Evolutionary conservation across 2,113 vertebrate species (phyloP), one percentile per base, ranked within the genome.

Genomic region (Vireo altiloquus): DNA sequence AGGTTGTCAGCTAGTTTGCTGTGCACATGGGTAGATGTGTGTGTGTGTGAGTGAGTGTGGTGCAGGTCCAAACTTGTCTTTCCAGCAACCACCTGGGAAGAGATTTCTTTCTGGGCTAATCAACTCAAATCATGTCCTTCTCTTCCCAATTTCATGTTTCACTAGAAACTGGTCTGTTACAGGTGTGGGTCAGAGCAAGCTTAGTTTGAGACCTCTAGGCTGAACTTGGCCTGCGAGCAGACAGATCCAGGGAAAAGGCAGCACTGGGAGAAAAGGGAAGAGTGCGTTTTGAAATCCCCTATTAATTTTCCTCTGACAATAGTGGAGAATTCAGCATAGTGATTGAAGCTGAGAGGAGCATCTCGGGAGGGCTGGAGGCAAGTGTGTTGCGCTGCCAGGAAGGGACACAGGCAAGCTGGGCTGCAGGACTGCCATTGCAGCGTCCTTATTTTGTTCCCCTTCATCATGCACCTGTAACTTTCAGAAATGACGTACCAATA

Each of bases 281-380:
- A 54, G 23, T 4, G 1, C 9, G 18, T 40, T 90, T 89, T 0
- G 0, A n/a, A 52, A 49, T 75, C 22, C 13, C 28, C 0, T 1
- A 5, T 61, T 76, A n/a, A 39, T 49, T 69, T 44, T 82, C 21
- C 66, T 61, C 7, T 13, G 21, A 23, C 7, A 2, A 22, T 6
- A 65, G 25, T 2, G 0, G 63, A 47, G 66, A 64, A 37, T 13
- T 37, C 50, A 57, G 37, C 10, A 9, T 3, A 40, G 37, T 13
- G 35, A 52, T 65, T 74, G 18, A 23, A 69, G 59, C 33, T 2
- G 0, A 82, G 54, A n/a, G 27, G 28, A 49, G 57, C 46, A 27
- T 31, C 65, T 37, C 2, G 1, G 59, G 60, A 40, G 31, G 65
- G 69, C 65, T 84, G 61, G 61, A 91, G 64, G 44, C 2, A 2